A percentile compares a stretch with the other conserved stretches of the same genome.
Evolutionary conservation across 1,140 invertebrate genomes (phyloP).

Genomic region (Drosophila rufa): DNA sequence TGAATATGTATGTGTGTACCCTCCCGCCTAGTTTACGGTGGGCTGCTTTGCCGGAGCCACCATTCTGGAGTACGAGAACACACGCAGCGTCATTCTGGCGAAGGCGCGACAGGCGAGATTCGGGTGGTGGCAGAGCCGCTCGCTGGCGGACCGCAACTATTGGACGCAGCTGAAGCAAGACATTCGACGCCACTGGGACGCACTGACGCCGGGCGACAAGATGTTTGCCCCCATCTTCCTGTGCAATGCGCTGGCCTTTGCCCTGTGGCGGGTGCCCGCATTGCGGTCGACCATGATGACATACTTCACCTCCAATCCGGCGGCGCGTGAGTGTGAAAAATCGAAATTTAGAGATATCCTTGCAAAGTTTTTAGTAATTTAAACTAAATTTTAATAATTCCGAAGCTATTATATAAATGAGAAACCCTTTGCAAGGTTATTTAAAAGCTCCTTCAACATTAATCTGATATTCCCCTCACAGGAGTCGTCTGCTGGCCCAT

Average conservation of each 20-base stretch:
- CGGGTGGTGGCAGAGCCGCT: constrained; percentile 81
- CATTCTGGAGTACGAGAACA: constrained; percentile 95
- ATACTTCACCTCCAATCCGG: constrained; percentile 94
- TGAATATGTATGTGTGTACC: neutral
- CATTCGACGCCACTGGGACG: constrained; percentile 90
- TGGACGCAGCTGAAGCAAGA: constrained; percentile 71
- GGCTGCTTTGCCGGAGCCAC: constrained; percentile 90
- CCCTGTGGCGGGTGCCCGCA: constrained; percentile 92
- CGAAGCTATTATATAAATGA: too few species aligned
- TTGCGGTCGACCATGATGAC: constrained; percentile 91
- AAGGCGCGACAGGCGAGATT: constrained; percentile 86
- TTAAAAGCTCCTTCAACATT: neutral
- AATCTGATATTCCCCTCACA: constrained; percentile 68
- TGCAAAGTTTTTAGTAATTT: neutral
- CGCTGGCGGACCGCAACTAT: constrained; percentile 43
- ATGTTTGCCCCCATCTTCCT: constrained; percentile 93
- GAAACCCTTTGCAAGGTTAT: neutral
- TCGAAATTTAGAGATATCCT: neutral
- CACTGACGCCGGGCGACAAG: constrained; percentile 90
- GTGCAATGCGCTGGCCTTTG: constrained; percentile 92
- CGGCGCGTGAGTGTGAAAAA: constrained; percentile 87
- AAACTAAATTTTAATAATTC: too few species aligned
- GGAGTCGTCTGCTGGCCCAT: constrained; percentile 93
- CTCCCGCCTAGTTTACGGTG: constrained; percentile 87
- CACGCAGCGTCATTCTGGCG: constrained; percentile 88